Base-by-base conservation (phyloP, 2,797 vertebrate species). In the Monodelphis domestica region DNA sequence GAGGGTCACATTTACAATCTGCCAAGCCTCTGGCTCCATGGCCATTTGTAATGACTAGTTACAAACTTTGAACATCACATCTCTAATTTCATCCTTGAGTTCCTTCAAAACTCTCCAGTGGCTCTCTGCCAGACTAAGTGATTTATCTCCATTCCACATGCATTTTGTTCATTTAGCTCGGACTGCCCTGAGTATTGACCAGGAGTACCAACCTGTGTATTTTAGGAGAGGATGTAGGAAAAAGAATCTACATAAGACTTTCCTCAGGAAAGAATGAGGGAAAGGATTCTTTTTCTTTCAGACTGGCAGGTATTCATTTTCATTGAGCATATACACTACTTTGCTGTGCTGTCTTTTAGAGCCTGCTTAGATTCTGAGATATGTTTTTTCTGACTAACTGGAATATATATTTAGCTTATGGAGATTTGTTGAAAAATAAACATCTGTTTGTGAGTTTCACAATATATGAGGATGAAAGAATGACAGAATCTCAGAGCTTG, bases 1-100 rank as follows among this genome's bases (percentile, higher is more conserved):
- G 50, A 78, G 45, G 55, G 38, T 51, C 89, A 90, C 50, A 59
- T 90, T 59, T 52, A 59, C 45, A 59, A 52, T 45, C 70, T 84
- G 70, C 38, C 70, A 84, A 50, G 38, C 38, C 38, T 84, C 21
- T 11, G 38, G 70, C 70, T 50, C 38, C 70, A 84, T 50, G 38
- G 38, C 38, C 70, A 84, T 84, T 84, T 84, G 38, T 84, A 84
- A 84, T 84, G 70, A 84, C 70, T 84, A 50, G 70, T 84, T 84
- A 84, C 70, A 84, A 84, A 84, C 70, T 84, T 84, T 84, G 70
- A 84, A 84, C 70, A 84, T 84, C 70, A 50, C 70, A 84, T 84
- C 70, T 84, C 70, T 84, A 84, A 84, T 84, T 84, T 84, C 70
- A 84, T 50, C 70, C 70, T 50, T 84, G 70, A 84, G 38, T 84